phyloP scores from a whole-genome alignment of 2,113 vertebrate genomes.

The Pelobates fuscus region DNA sequence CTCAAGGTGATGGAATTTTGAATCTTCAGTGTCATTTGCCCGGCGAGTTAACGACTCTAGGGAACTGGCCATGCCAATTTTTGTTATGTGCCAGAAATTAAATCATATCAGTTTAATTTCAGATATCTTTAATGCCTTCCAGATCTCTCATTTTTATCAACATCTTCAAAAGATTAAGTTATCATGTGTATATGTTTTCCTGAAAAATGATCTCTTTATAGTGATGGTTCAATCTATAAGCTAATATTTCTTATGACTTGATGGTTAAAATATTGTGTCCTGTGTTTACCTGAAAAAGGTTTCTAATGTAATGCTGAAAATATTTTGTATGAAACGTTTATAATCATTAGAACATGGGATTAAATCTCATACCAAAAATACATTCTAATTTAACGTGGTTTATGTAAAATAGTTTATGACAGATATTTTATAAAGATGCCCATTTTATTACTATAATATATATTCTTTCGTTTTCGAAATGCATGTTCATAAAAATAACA shows the following conservation, averaged over 20 bases:
- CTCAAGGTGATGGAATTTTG: conserved; percentile 45
- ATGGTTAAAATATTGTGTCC: conserved; percentile 23
- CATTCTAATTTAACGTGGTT: too few relatives aligned
- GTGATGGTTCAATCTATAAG: conserved; percentile 8
- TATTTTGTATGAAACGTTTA: neutral
- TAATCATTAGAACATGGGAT: neutral
- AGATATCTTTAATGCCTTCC: conserved; percentile 47
- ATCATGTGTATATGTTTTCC: conserved; percentile 30
- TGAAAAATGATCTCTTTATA: neutral
- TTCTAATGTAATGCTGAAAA: neutral
- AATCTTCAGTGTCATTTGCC: conserved; percentile 38
- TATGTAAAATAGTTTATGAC: too few relatives aligned
- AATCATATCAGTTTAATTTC: conserved; percentile 48
- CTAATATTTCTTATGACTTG: neutral
- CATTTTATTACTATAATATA: too few relatives aligned
- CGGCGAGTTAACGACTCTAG: conserved; percentile 24
- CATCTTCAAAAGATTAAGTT: conserved; percentile 48
- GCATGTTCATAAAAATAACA: too few relatives aligned
- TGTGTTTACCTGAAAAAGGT: conserved; percentile 15
- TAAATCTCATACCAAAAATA: too few relatives aligned
- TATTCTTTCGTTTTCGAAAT: too few relatives aligned
- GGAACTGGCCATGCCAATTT: conserved; percentile 37
- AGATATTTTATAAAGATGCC: too few relatives aligned
- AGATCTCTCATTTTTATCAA: conserved; percentile 43
- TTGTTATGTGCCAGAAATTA: conserved; percentile 42